Evolutionary conservation across 2,797 vertebrate species (phyloP).

Genomic region (Melopsittacus undulatus): DNA sequence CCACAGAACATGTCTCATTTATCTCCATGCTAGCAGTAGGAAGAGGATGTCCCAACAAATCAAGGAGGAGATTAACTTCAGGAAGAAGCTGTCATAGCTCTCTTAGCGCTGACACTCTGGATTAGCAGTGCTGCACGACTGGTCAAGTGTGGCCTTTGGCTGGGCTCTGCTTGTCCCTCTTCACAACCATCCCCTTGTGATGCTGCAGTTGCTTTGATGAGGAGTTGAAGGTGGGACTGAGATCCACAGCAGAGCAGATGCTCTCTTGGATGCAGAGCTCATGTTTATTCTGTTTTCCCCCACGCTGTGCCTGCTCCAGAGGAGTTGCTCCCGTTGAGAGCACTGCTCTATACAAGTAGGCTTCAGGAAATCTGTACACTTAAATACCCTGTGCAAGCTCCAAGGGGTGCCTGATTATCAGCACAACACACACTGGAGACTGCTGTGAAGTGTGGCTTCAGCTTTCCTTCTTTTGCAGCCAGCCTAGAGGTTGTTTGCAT

Average conservation of each 20-base stretch:
- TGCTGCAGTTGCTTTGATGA: background rate
- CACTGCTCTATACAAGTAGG: background rate
- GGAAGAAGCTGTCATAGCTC: background rate
- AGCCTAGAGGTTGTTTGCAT: background rate
- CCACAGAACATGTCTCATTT: background rate
- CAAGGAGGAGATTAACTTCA: background rate
- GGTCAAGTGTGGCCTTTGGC: background rate
- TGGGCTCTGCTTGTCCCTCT: background rate
- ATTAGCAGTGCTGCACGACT: background rate
- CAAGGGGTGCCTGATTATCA: background rate
- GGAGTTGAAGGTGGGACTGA: background rate
- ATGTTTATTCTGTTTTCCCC: background rate
- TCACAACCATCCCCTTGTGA: background rate
- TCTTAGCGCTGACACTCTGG: background rate
- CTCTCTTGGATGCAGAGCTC: background rate
- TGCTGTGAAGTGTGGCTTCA: background rate
- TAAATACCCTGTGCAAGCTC: background rate
- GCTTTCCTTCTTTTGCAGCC: background rate
- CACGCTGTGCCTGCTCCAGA: background rate
- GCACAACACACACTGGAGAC: background rate
- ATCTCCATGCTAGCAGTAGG: background rate
- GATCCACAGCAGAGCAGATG: background rate
- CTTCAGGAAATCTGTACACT: background rate
- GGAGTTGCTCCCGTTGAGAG: background rate
- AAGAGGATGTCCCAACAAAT: background rate